Evolutionary conservation across 2,888 invertebrate species (phyloP).

Genomic region (Ptycholaimellus sp.): DNA sequence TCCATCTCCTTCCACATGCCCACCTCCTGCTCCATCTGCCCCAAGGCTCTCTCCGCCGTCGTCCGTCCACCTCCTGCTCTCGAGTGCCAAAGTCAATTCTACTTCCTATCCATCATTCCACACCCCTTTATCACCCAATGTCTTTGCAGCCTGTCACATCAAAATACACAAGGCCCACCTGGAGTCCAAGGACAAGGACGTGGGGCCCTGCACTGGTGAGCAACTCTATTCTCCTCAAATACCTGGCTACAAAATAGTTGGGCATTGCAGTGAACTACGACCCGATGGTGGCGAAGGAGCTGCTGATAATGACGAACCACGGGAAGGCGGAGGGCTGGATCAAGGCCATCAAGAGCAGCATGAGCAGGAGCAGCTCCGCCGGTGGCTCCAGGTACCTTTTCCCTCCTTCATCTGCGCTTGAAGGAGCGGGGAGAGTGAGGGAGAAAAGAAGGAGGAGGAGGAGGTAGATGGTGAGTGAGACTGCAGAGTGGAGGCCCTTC

Average conservation of each 20-base stretch:
- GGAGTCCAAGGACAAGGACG: constrained; percentile 53
- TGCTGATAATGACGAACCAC: constrained; percentile 58
- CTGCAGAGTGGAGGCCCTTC: too few species aligned
- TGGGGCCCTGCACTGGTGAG: constrained; percentile 62
- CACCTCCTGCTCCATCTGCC: constrained; percentile 86
- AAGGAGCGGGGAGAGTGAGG: too few species aligned
- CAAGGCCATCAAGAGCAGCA: constrained; percentile 59
- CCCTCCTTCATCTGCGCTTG: too few species aligned
- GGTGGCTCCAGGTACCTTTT: too few species aligned
- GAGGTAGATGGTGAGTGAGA: too few species aligned
- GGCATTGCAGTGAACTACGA: constrained; percentile 51
- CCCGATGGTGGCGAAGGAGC: constrained; percentile 69
- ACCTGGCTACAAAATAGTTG: neutral
- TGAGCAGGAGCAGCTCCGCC: too few species aligned
- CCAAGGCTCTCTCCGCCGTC: constrained; percentile 74
- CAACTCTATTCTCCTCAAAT: neutral
- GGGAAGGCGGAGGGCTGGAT: constrained; percentile 74
- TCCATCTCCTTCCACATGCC: constrained; percentile 93
- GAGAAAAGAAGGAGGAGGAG: too few species aligned
- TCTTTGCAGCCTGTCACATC: constrained; percentile 60
- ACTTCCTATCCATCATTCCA: neutral
- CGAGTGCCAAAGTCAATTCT: constrained; percentile 57
- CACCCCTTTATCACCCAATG: constrained; percentile 1
- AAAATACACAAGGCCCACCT: constrained; percentile 94
- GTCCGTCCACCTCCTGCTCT: constrained; percentile 87